Base-by-base conservation (phyloP, 2,113 vertebrate species). In the Sarotherodon lohbergeri region DNA sequence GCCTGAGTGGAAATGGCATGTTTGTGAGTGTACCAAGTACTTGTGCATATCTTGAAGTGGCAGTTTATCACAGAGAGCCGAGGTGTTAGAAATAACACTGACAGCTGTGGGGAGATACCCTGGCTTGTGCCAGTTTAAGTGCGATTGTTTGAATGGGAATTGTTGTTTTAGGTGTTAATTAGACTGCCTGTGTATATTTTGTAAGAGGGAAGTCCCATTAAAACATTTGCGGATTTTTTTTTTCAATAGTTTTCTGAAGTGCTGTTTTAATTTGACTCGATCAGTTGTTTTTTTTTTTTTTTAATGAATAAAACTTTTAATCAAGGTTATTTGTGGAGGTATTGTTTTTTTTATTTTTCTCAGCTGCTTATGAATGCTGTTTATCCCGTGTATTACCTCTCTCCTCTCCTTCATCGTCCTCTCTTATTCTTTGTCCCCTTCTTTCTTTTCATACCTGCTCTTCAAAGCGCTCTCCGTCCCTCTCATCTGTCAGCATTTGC, bases 401-500 rank as follows among this genome's bases (percentile, higher is more conserved):
- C 10, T 76, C 46, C 17, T 36, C 48, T 48, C 39, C 50, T 34
- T 80, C 80, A 36, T 80, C 29, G 3, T 19, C 29, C n/a, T 68
- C 22, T 52, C 61, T 84, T 48, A 12, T 34, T 56, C 81, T 79
- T 81, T 87, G 32, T 79, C 48, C 41, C 22, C 2, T 84, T 22
- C 13, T 78, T 76, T 81, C 24, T 84, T 89, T 46, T 55, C 24
- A 19, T 79, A 85, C 68, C 86, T 87, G 52, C 39, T 87, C 24
- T 86, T 92, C 73, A 92, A 87, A 88, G 68, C 1, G 5, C 63
- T 85, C 86, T 79, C 79, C 66, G 79, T 90, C 13, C 7, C 90
- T 92, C 83, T 88, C 91, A 81, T 90, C 91, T 79, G 82, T 91
- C 88, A 91, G 83, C 14, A 22, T 92, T 93, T 93, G 56, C 89